Evolutionary conservation across 2,888 invertebrate species (phyloP).

Genomic region (Malthinus seriepunctatus): DNA sequence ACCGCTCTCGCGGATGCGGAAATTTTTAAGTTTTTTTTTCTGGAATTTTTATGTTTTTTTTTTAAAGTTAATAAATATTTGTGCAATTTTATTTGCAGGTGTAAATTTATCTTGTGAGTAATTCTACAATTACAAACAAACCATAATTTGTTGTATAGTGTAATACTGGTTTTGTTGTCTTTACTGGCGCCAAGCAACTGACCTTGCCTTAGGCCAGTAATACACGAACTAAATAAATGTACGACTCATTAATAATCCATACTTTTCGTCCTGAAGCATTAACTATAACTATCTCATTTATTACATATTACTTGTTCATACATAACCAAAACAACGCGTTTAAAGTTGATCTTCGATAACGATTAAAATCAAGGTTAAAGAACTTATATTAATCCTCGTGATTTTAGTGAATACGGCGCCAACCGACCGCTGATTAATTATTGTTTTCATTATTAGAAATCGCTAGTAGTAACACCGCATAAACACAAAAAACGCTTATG

Average conservation of each 20-base stretch:
- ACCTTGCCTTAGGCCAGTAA: conserved; percentile 32
- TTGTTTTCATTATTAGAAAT: conserved; percentile 15
- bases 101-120: too few relatives aligned
- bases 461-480: too few relatives aligned
- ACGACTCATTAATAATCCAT: conserved; percentile 26
- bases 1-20: too few relatives aligned
- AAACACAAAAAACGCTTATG: not conserved
- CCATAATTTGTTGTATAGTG: conserved; percentile 20
- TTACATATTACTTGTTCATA: not conserved
- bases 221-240: conserved; percentile 32
- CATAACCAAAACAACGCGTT: not conserved
- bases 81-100: too few relatives aligned
- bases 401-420: conserved; percentile 29
- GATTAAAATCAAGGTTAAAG: conserved; percentile 32
- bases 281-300: conserved; percentile 5
- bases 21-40: too few relatives aligned
- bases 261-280: conserved; percentile 14
- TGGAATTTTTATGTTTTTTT: too few relatives aligned
- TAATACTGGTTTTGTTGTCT: conserved; percentile 29
- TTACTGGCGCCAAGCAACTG: conserved; percentile 31
- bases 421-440: conserved; percentile 16
- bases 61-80: too few relatives aligned
- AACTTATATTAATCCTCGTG: conserved; percentile 21
- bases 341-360: conserved; percentile 20
- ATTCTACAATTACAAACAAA: too few relatives aligned